phyloP scores from a whole-genome alignment of 2,113 vertebrate genomes.

The Psilopogon haemacephalus region DNA sequence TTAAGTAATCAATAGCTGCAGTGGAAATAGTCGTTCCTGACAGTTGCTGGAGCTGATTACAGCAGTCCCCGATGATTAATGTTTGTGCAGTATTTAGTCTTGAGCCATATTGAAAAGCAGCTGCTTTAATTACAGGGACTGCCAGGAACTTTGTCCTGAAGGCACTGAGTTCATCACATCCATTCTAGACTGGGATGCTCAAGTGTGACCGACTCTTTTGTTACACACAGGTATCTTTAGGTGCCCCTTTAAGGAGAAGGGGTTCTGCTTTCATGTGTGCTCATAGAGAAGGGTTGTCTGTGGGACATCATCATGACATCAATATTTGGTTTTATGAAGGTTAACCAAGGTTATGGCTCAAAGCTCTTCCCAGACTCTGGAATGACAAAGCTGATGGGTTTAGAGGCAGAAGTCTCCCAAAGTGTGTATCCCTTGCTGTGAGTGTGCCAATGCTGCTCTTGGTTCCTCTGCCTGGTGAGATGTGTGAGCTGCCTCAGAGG shows the following conservation, averaged over 20 bases:
- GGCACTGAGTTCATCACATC: conserved; percentile 48
- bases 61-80: conserved; percentile 49
- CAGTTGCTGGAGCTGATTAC: not conserved
- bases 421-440: not conserved
- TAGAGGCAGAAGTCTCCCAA: not conserved
- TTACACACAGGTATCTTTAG: conserved; percentile 34
- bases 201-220: conserved; percentile 37
- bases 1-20: not conserved
- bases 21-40: conserved; percentile 20
- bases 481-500: not conserved
- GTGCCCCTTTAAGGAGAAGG: not conserved
- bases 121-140: conserved; percentile 34
- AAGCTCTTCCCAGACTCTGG: not conserved
- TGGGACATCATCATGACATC: not conserved
- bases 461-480: not conserved
- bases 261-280: not conserved
- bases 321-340: not conserved
- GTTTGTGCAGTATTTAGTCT: conserved; percentile 53
- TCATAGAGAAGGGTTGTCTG: not conserved
- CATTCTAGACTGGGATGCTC: conserved; percentile 28
- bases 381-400: not conserved
- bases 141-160: conserved; percentile 57
- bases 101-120: conserved; percentile 56
- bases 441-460: not conserved
- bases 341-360: not conserved